Evolutionary conservation across 1,140 invertebrate genomes (phyloP).

Genomic region (Brachionus manjavacas): DNA sequence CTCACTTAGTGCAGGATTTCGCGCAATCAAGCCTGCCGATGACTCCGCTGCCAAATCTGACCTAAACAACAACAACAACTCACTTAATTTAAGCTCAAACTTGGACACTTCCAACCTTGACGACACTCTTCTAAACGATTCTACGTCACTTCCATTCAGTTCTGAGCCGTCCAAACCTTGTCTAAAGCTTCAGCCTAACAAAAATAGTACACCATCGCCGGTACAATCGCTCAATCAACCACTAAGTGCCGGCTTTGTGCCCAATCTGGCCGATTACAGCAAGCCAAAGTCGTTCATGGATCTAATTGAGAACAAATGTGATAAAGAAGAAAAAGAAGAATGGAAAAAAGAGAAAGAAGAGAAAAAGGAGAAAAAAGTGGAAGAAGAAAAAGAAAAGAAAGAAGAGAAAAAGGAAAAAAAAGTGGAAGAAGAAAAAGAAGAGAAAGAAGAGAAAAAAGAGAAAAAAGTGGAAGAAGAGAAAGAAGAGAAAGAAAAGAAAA

Average conservation of each 20-base stretch:
- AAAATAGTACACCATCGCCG: neutral
- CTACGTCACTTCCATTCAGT: neutral
- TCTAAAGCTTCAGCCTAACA: neutral
- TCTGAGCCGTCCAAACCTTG: neutral
- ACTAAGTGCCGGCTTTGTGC: conserved; percentile 34
- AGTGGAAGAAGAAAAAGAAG: neutral
- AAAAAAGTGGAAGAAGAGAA: neutral
- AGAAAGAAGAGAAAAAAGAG: neutral
- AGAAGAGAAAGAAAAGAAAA: neutral
- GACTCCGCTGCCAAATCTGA: neutral
- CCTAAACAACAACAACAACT: neutral
- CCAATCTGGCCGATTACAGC: neutral
- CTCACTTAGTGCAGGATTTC: neutral
- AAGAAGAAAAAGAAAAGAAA: neutral
- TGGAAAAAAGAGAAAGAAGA: neutral
- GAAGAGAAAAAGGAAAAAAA: neutral
- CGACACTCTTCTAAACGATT: conserved; percentile 3
- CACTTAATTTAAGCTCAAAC: conserved; percentile 5
- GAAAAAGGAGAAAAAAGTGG: neutral
- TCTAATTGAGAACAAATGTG: neutral
- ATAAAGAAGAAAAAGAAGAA: neutral
- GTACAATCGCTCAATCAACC: neutral
- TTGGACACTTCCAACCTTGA: neutral
- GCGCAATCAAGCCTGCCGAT: neutral
- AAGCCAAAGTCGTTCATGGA: neutral